A percentile compares a stretch with the other conserved stretches of the same genome.
These are phyloP conservation scores for Andrena hattorfiana DNA, from an alignment of 2,888 invertebrate genomes.

Conservation along the genomic window DNA sequence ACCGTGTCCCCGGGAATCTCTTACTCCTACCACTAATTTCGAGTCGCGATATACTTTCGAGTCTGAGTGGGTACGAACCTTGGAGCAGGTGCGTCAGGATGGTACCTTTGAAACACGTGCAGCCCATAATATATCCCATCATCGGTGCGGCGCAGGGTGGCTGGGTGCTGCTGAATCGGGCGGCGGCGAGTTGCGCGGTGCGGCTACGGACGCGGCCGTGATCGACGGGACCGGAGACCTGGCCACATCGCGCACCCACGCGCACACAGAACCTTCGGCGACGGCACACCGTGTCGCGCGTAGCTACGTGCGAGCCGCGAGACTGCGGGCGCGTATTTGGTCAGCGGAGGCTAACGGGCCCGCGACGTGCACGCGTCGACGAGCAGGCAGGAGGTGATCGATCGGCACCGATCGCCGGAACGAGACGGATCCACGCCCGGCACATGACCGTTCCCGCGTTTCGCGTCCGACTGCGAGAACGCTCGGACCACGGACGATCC, in stretches of 20 bases:
- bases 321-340: slow-evolving; percentile 48
- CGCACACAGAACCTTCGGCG: slow-evolving; percentile 34
- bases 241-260: slow-evolving; percentile 74
- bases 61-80: slow-evolving; percentile 73
- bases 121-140: slow-evolving; percentile 98
- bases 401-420: slow-evolving; percentile 43
- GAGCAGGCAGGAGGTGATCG: slow-evolving; percentile 7
- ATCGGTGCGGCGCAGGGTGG: slow-evolving; percentile 86
- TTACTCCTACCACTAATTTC: too few species aligned
- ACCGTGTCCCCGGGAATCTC: too few species aligned
- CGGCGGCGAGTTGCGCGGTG: background rate
- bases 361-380: slow-evolving; percentile 34
- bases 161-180: slow-evolving; percentile 13
- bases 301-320: slow-evolving; percentile 45
- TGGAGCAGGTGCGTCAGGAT: slow-evolving; percentile 82
- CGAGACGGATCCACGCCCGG: slow-evolving; percentile 28
- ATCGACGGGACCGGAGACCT: slow-evolving; percentile 66
- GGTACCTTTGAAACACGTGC: slow-evolving; percentile 95
- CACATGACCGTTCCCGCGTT: slow-evolving; percentile 19
- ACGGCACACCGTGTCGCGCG: slow-evolving; percentile 40
- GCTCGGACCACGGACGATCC: slow-evolving; percentile 17
- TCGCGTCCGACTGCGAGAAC: slow-evolving; percentile 10
- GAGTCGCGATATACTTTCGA: too few species aligned
- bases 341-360: slow-evolving; percentile 50
- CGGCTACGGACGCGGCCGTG: slow-evolving; percentile 28